These are phyloP conservation scores for Phoenicopterus ruber DNA, from an alignment of 2,113 vertebrate genomes.

Conservation along the genomic window DNA sequence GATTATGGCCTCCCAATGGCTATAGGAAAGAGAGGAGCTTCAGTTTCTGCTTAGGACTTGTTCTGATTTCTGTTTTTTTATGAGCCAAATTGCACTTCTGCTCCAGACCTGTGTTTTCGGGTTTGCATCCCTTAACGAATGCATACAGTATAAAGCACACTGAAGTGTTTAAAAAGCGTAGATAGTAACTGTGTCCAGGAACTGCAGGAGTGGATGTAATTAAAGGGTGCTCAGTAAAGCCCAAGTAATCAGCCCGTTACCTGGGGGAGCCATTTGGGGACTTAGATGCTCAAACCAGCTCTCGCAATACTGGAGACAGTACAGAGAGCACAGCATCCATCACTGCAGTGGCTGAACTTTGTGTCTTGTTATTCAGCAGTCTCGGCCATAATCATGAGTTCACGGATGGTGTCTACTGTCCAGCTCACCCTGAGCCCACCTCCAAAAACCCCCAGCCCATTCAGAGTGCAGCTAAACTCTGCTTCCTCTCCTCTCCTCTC, in stretches of 20 bases:
- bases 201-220: background rate
- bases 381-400: background rate
- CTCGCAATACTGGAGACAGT: background rate
- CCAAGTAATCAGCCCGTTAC: background rate
- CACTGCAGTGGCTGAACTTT: background rate
- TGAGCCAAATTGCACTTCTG: background rate
- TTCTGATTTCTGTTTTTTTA: background rate
- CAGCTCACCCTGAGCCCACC: background rate
- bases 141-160: background rate
- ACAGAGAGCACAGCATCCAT: background rate
- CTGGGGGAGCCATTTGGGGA: background rate
- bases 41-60: background rate
- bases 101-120: background rate
- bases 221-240: conserved; percentile 13
- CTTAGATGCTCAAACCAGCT: background rate
- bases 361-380: background rate
- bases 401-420: background rate
- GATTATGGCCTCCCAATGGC: background rate
- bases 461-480: background rate
- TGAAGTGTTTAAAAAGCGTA: background rate
- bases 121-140: background rate
- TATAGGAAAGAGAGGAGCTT: background rate
- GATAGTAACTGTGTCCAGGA: background rate
- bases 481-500: background rate
- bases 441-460: background rate